Conservation (phyloP, 1,140 invertebrate genomes). For the Apolygus lucorum region DNA sequence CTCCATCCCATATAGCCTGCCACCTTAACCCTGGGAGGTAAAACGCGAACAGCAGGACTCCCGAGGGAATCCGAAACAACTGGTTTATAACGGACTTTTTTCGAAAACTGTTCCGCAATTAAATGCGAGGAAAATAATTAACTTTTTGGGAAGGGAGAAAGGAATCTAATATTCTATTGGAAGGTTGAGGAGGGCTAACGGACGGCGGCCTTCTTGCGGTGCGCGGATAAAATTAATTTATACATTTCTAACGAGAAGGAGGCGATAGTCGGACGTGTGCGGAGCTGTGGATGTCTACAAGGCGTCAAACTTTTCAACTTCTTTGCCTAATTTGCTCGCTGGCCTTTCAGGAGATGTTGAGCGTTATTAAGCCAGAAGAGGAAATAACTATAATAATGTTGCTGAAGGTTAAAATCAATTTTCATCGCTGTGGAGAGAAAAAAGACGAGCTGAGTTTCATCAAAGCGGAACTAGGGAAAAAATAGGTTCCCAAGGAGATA, state of each 20-base stretch:
- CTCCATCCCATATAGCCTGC: not conserved
- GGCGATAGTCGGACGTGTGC: not conserved
- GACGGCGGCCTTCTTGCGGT: not conserved
- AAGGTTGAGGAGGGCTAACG: not conserved
- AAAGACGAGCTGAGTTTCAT: no score
- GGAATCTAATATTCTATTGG: constrained; percentile 9
- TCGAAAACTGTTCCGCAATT: not conserved
- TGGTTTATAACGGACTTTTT: constrained; percentile 1
- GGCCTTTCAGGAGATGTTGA: not conserved
- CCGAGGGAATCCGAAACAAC: not conserved
- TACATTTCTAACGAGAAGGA: not conserved
- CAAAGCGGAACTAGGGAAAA: no score
- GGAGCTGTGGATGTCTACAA: not conserved
- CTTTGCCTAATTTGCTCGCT: not conserved
- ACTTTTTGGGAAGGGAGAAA: not conserved
- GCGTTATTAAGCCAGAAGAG: not conserved
- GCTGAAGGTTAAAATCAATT: constrained; percentile 4
- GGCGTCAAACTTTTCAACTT: constrained; percentile 13
- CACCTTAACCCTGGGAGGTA: constrained; percentile 4
- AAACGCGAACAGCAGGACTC: constrained; percentile 4
- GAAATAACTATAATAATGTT: constrained; percentile 5
- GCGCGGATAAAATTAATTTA: constrained; percentile 8
- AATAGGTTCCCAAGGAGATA: no score
- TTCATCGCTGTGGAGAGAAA: not conserved
- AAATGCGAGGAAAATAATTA: constrained; percentile 9